Percentiles rank a stretch among this genome's conserved stretches.
phyloP scores from a whole-genome alignment of 2,113 vertebrate species.

The Aegithalos caudatus region DNA sequence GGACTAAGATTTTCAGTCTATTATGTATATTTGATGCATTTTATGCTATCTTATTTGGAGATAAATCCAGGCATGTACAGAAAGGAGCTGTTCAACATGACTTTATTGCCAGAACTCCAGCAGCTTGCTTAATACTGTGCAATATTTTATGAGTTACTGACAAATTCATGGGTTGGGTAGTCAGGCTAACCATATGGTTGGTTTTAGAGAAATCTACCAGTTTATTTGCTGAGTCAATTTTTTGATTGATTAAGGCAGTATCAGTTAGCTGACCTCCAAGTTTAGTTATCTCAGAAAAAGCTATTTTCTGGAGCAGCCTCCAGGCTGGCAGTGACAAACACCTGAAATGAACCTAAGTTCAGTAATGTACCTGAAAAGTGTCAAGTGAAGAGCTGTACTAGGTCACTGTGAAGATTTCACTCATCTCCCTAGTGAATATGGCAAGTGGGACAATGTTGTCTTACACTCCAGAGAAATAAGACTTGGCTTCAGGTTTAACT shows the following conservation, averaged over 20 bases:
- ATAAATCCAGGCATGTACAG: not conserved
- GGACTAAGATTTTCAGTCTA: not conserved
- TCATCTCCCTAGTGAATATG: not conserved
- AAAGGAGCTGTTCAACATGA: not conserved
- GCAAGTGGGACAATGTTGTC: not conserved
- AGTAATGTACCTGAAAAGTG: not conserved
- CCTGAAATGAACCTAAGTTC: not conserved
- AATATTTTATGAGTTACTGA: not conserved
- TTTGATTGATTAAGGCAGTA: not conserved
- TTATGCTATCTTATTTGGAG: not conserved
- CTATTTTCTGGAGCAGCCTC: not conserved
- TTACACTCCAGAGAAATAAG: not conserved
- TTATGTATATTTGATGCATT: not conserved
- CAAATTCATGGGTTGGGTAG: not conserved
- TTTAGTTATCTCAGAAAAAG: not conserved
- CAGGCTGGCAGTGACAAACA: not conserved
- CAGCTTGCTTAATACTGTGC: not conserved
- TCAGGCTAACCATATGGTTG: not conserved
- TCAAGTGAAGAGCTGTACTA: not conserved
- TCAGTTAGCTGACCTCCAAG: not conserved
- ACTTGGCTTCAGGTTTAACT: not conserved
- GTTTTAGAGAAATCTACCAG: not conserved
- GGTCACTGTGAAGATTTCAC: not conserved
- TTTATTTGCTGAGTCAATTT: not conserved
- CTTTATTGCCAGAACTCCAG: not conserved